Percentiles rank a stretch among this genome's conserved stretches.
Conservation (phyloP, 1,140 invertebrate species). For the Brachionus manjavacas region DNA sequence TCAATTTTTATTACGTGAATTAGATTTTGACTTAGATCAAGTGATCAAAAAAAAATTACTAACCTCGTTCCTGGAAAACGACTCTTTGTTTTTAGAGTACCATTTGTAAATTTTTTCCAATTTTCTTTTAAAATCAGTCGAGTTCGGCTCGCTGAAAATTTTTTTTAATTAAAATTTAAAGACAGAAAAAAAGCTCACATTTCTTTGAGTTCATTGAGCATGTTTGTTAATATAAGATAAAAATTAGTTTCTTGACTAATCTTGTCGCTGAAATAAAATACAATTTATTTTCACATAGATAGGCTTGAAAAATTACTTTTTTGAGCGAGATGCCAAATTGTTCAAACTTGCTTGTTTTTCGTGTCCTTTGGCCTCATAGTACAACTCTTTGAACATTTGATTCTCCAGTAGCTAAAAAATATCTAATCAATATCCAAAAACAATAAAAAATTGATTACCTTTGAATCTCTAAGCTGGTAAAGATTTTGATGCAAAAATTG, state of each 20-base stretch:
- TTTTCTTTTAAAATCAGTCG: not conserved
- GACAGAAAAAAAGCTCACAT: not conserved
- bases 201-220: constrained; percentile 36
- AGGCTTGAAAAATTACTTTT: not conserved
- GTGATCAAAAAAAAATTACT: too few species aligned
- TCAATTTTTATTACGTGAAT: too few species aligned
- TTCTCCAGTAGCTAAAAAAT: constrained; percentile 23
- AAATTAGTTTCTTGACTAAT: constrained; percentile 35
- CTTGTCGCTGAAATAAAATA: constrained; percentile 10
- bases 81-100: constrained; percentile 23
- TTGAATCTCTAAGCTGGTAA: constrained; percentile 18
- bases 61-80: not conserved
- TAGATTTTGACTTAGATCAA: too few species aligned
- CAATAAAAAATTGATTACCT: not conserved
- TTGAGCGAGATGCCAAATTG: constrained; percentile 7
- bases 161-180: not conserved
- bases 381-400: constrained; percentile 15
- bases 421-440: not conserved
- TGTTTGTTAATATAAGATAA: constrained; percentile 20
- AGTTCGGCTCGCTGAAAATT: not conserved
- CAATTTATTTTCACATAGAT: not conserved
- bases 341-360: constrained; percentile 20
- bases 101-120: constrained; percentile 40
- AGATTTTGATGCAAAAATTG: constrained; percentile 42
- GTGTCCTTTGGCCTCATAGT: constrained; percentile 17